phyloP scores from a whole-genome alignment of 2,797 vertebrate species.

The Gallinago nigripennis region DNA sequence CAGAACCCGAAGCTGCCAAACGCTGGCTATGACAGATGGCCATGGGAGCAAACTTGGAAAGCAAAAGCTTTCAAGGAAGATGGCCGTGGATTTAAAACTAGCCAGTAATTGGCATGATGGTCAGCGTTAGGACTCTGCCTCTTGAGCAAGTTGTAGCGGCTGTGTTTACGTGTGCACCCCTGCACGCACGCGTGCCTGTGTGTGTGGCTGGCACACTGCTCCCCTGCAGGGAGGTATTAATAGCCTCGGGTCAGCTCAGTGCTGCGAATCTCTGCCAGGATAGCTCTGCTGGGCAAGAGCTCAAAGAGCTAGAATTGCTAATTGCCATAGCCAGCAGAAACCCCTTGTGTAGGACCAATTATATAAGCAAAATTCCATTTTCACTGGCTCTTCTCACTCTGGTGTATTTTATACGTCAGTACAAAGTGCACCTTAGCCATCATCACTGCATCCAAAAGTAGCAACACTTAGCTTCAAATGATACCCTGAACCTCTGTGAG shows the following conservation, averaged over 20 bases:
- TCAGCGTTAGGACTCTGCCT: not conserved
- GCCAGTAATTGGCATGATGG: not conserved
- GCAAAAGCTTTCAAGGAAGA: slow-evolving; percentile 58
- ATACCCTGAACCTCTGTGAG: not conserved
- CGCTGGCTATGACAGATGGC: slow-evolving; percentile 43
- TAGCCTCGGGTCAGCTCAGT: not conserved
- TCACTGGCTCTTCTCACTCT: not conserved
- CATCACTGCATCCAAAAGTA: not conserved
- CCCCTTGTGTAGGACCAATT: not conserved
- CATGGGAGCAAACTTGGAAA: slow-evolving; percentile 53
- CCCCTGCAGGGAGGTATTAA: slow-evolving; percentile 2
- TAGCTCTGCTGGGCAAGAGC: not conserved
- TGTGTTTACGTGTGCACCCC: not conserved
- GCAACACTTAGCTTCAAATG: not conserved
- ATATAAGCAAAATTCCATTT: slow-evolving; percentile 19
- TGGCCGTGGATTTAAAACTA: slow-evolving; percentile 28
- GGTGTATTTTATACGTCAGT: not conserved
- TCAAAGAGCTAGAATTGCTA: slow-evolving; percentile 7
- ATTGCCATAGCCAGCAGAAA: not conserved
- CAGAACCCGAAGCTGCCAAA: slow-evolving; percentile 51
- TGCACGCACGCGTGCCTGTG: not conserved
- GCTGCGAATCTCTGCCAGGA: not conserved
- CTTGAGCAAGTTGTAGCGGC: not conserved
- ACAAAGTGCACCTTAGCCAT: not conserved
- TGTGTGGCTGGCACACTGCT: not conserved